Base-by-base conservation (phyloP, 2,797 vertebrate genomes). In the Remorina albescens region DNA sequence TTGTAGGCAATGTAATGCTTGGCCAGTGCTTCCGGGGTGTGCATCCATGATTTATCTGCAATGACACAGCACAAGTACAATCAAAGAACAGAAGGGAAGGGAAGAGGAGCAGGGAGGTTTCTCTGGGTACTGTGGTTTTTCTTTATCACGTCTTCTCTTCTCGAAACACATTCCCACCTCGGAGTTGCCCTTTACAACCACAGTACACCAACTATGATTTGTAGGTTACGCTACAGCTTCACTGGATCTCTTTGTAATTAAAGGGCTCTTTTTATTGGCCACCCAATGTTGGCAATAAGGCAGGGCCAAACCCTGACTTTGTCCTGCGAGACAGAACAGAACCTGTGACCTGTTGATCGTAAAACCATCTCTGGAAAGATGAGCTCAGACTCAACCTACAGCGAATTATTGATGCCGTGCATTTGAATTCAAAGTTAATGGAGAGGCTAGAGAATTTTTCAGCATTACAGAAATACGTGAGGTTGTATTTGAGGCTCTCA, bases 1-100 rank as follows among this genome's bases (percentile, higher is more conserved):
- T 97, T 99, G 94, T 99, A 99, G 62, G 97, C 89, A 81, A 99
- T 98, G 92, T 97, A 98, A 89, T 98, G 97, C 92, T 99, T 99
- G 92, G 97, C 97, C 94, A 99, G 95, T 46, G 97, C 96, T 75
- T 99, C 98, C 21, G 98, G 98, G 11, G 96, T 98, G 85, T 99
- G 98, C 97, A 99, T 99, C 97, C 98, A 99, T 73, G 97, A 96
- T 95, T 99, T 99, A 92, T 99, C 98, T 99, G 95, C 59, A 96
- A 96, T 21, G 84, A 94, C 80, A 91, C 63, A 89, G 42, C 25
- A 54, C 12, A 66, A 10, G 10, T 13, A 58, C 26, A 53, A 19
- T 42, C 19, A 66, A 11, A n/a, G n/a, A n/a, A n/a, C n/a, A n/a
- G n/a, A 25, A 55, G 18, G 19, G 58, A 15, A 18, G 16, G 37